A percentile compares a stretch with the other conserved stretches of the same genome.
Conservation (phyloP, 2,888 invertebrate species). For the Drosophila atroscutellata region DNA sequence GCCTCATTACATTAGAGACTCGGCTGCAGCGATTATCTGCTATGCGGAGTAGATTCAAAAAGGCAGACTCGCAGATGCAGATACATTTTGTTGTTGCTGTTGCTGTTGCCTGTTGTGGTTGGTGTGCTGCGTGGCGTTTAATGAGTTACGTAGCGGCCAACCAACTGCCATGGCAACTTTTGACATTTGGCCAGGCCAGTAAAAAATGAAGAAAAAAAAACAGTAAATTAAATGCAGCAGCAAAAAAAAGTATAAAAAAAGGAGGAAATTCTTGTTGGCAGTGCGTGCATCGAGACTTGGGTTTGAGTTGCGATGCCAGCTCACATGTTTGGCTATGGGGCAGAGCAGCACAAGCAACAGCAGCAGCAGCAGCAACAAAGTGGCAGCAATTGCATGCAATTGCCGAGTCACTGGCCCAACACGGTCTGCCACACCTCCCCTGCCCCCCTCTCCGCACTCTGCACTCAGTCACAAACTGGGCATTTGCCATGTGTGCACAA, state of each 20-base stretch:
- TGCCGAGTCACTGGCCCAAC: conserved; percentile 43
- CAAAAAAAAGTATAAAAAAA: conserved; percentile 9
- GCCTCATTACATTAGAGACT: conserved; percentile 57
- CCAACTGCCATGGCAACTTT: conserved; percentile 64
- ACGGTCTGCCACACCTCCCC: neutral
- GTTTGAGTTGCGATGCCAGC: conserved; percentile 19
- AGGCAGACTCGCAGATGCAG: conserved; percentile 34
- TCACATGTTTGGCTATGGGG: conserved; percentile 55
- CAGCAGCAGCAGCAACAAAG: conserved; percentile 28
- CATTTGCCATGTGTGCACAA: conserved; percentile 55
- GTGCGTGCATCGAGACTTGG: conserved; percentile 57
- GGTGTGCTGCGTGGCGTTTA: conserved; percentile 48
- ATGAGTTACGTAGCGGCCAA: conserved; percentile 60
- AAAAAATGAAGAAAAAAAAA: conserved; percentile 16
- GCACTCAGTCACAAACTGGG: neutral
- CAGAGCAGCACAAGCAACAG: too few species aligned
- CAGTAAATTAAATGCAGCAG: conserved; percentile 68
- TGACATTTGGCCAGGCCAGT: conserved; percentile 64
- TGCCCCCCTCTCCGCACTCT: neutral
- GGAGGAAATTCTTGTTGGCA: conserved; percentile 28
- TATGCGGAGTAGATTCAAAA: conserved; percentile 50
- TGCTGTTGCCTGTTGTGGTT: neutral
- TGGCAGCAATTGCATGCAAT: conserved; percentile 71
- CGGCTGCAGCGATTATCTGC: conserved; percentile 59
- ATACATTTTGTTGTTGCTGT: conserved; percentile 22